These are phyloP conservation scores for Diplodus sargus DNA, from an alignment of 2,797 vertebrate genomes.

Conservation along the genomic window DNA sequence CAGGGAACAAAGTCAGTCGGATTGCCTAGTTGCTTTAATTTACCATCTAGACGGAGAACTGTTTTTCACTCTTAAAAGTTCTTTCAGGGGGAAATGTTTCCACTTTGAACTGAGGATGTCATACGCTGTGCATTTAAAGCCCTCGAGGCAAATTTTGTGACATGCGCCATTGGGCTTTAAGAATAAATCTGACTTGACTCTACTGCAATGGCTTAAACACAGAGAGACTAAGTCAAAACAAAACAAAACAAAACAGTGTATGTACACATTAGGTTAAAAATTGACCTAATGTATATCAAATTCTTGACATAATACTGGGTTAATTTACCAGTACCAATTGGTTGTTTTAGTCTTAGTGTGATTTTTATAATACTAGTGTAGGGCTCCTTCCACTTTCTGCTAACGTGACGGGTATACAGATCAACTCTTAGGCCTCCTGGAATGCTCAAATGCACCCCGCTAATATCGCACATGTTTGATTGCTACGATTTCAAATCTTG, in stretches of 20 bases:
- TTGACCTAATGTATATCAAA: neutral
- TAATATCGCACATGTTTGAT: too few species aligned
- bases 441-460: too few species aligned
- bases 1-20: slow-evolving; percentile 4
- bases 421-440: too few species aligned
- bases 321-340: neutral
- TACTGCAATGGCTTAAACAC: neutral
- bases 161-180: neutral
- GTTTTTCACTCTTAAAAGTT: neutral
- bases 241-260: neutral
- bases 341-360: neutral
- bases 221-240: neutral
- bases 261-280: neutral
- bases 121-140: neutral
- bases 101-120: neutral
- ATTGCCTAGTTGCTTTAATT: neutral
- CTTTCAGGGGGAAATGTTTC: neutral
- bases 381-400: too few species aligned
- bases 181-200: neutral
- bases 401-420: too few species aligned
- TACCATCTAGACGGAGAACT: neutral
- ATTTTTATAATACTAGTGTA: too few species aligned
- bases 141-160: neutral
- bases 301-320: neutral
- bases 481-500: too few species aligned